Evolutionary conservation across 2,797 vertebrate species (phyloP), one percentile per base, ranked within the genome.

Genomic region (Acanthiza pusilla): DNA sequence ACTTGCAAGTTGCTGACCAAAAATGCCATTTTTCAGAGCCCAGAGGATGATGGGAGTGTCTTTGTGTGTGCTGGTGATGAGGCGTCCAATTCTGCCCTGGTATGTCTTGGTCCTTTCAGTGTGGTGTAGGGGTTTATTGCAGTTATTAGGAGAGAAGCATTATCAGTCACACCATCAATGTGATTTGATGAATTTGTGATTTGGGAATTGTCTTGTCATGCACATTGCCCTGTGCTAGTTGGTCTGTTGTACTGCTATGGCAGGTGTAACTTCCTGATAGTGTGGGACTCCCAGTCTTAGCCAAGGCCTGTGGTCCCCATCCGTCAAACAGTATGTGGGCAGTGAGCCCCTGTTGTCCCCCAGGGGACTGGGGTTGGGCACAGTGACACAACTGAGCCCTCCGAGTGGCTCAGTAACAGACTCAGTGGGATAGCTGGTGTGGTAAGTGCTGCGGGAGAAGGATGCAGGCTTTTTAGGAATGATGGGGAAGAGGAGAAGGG

Each of bases 21-120:
- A 97, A 99, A 98, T 73, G 98, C 99, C 19, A 98, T 99, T 72
- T 99, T 99, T 93, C 98, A 91, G 96, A 98, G 98, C 66, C 99
- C 99, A 0, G 98, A 97, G 7, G 98, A 98, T 10, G 96, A 96
- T 3, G 98, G 98, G 32, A 97, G 95, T 16, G 86, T 98, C 30
- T 98, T 99, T n/a, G 99, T 99, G 72, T 99, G 99, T 51, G 98
- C 98, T 8, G 99, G 99, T 3, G 99, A 99, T 34, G 99, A 99
- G 97, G 98, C 99, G 5, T 98, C 99, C 47, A 99, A 97, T 95
- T 99, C 99, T 62, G 99, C 99, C 67, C 96, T 99, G 99, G 99
- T 99, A 89, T 54, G 10, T 92, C 14, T 38, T 18, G 0, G 30
- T 73, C 22, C 11, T 85, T 80, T 65, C 7, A 3, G 10, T 27